Evolutionary conservation across 2,888 invertebrate genomes (phyloP).

Genomic region (Chironomus riparius): DNA sequence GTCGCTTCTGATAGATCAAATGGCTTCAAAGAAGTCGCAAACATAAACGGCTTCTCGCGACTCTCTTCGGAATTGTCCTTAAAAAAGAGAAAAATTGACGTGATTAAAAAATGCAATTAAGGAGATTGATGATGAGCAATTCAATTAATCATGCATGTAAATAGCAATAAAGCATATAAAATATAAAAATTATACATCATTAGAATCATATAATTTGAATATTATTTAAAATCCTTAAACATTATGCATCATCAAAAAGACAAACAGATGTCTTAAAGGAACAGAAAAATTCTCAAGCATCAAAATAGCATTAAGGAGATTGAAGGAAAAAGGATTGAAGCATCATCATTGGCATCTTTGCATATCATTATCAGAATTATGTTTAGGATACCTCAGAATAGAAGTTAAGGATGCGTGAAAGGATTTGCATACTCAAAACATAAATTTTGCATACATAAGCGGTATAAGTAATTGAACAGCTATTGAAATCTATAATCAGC

Average conservation of each 20-base stretch:
- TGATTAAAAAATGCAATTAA: background rate
- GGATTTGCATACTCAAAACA: background rate
- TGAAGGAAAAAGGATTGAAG: background rate
- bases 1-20: conserved; percentile 24
- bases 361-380: background rate
- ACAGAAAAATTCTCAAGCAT: background rate
- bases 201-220: background rate
- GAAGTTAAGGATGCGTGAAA: conserved; percentile 3
- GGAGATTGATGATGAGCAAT: background rate
- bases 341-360: conserved; percentile 4
- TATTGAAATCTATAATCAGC: too few relatives aligned
- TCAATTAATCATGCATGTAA: background rate
- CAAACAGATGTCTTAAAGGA: background rate
- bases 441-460: background rate
- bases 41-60: conserved; percentile 8
- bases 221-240: background rate
- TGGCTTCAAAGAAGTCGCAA: conserved; percentile 7
- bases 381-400: background rate
- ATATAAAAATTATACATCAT: background rate
- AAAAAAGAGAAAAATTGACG: background rate
- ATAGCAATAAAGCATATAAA: background rate
- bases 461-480: too few relatives aligned
- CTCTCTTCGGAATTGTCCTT: conserved; percentile 5
- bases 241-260: background rate
- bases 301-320: background rate